Base-by-base conservation (phyloP, 2,888 invertebrate species). In the Pimpla rufipes region DNA sequence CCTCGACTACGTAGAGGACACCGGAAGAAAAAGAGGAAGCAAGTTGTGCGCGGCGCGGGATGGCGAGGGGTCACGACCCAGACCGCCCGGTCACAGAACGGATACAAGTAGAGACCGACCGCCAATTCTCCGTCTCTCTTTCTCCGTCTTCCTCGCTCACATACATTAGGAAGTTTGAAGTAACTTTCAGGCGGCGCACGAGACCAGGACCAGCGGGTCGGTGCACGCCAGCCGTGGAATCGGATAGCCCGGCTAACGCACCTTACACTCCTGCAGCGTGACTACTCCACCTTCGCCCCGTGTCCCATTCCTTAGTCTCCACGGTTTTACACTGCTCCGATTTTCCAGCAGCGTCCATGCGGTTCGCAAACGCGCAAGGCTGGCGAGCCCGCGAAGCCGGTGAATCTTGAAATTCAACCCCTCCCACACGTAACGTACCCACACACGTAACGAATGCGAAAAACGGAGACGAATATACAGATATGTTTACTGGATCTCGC, bases 141-240 rank as follows among this genome's bases (percentile, higher is more conserved):
- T 18, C 68, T 52, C 70, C 70, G 40, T 55, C 55, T 23, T 70
- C 85, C 86, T 89, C 90, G 87, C 90, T 87, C 90, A 91, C 90
- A 89, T 91, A 90, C 90, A 91, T 91, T 90, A 90, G 88, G 87
- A 91, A 91, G 89, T 91, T 91, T 89, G 87, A 83, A 84, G 86
- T 75, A 90, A 91, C 91, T 91, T 90, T 90, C 87, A 87, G 88
- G 68, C 88, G 85, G 85, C 84, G 85, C 59, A 62, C 16, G 23
- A 40, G 67, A n/a, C 67, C 52, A n/a, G 71, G 57, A 71, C 57
- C 71, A 55, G 4, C 37, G 52, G 23, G 45, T 45, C 70, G 45
- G 70, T 70, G 64, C 50, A 76, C 68, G 59, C 80, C 75, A 57
- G 85, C 83, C 82, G 81, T 85, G 87, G 85, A 89, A 88, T 87